Evolutionary conservation across 2,888 invertebrate genomes (phyloP), one percentile per base, ranked within the genome.

Genomic region (Agrotis exclamationis): DNA sequence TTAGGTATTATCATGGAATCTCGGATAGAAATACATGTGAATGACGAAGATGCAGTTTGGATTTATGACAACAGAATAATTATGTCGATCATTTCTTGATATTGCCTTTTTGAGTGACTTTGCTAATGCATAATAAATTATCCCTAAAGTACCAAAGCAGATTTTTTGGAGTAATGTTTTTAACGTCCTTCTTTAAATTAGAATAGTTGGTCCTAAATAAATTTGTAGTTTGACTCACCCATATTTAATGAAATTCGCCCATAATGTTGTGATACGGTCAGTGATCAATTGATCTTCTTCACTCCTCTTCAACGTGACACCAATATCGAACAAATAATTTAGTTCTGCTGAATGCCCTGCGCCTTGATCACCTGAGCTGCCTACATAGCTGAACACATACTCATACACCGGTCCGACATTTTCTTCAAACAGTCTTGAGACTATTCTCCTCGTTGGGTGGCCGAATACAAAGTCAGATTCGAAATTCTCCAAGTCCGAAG

Each of bases 211-310:
- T 33, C 28, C 28, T 28, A 13, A 54, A 28, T 53, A 24, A n/a
- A 24, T 53, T 24, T 51, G 7, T 24, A 16, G 24, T 18, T 18
- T 54, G 9, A 28, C 90, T 89, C 88, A 96, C 96, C 95, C 96
- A 76, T 89, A 91, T 90, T 95, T 96, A 4, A 96, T 89, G 66
- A 96, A 96, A 80, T 96, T 95, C 0, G 93, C 79, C 96, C 96
- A 96, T 69, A 96, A 80, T 22, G 89, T 90, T 20, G 92, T 90
- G 22, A 95, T 88, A 18, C 92, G 91, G 54, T 94, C 90, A 9
- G 85, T 82, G 39, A 95, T 84, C 6, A 93, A 60, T 76, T 91
- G 86, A 59, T 93, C 93, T 20, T 89, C 86, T 22, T 90, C 89
- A 76, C 86, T 88, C 51, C 66, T 85, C 60, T 78, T 80, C 6